Conservation (phyloP, 2,888 invertebrate species). For the Athrips mouffetella region DNA sequence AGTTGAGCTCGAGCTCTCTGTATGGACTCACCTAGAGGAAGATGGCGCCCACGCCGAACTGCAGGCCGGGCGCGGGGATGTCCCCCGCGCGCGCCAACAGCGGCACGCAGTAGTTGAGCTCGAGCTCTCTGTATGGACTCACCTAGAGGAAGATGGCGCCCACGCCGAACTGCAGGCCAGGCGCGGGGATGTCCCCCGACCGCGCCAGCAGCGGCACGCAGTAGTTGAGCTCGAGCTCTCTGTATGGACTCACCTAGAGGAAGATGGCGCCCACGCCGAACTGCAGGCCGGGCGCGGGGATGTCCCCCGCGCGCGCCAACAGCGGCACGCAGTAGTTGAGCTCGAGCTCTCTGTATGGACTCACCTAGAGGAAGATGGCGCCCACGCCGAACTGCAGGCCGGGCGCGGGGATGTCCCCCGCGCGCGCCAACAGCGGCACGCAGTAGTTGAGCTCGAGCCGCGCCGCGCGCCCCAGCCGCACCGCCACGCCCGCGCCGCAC, state of each 20-base stretch:
- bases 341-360: too few species aligned
- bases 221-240: slow-evolving; percentile 96
- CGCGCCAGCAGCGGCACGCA: slow-evolving; percentile 89
- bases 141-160: too few species aligned
- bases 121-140: too few species aligned
- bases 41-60: too few species aligned
- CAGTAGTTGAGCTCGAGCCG: slow-evolving; percentile 97
- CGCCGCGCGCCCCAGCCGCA: slow-evolving; percentile 89
- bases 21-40: too few species aligned
- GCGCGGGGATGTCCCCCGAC: slow-evolving; percentile 92
- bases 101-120: slow-evolving; percentile 96
- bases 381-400: slow-evolving; percentile 93
- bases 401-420: slow-evolving; percentile 81
- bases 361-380: slow-evolving; percentile 84
- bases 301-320: slow-evolving; percentile 81
- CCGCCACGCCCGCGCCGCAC: slow-evolving; percentile 89
- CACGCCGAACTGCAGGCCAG: too few species aligned
- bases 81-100: slow-evolving; percentile 82
- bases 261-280: too few species aligned
- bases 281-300: slow-evolving; percentile 84
- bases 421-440: slow-evolving; percentile 83
- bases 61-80: slow-evolving; percentile 81
- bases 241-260: too few species aligned
- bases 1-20: slow-evolving; percentile 96
- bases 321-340: slow-evolving; percentile 95